phyloP scores from a whole-genome alignment of 1,140 invertebrate genomes.

The Cotesia vestalis region DNA sequence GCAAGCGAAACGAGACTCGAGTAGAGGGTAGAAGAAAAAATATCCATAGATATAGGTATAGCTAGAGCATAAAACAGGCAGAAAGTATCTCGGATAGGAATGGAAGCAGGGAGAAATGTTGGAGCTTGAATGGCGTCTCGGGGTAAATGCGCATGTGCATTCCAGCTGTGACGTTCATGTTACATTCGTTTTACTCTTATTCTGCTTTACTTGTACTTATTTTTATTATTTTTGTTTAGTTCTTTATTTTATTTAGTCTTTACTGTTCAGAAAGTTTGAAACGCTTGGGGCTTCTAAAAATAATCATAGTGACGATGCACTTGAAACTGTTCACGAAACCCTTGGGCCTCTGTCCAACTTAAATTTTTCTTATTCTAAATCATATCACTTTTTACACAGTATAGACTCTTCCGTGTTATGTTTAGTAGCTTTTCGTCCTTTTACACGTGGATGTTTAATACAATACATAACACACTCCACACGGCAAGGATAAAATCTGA shows the following conservation, averaged over 20 bases:
- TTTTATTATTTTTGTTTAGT: constrained; percentile 11
- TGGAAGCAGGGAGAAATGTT: constrained; percentile 29
- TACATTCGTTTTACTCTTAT: constrained; percentile 1
- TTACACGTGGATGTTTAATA: neutral
- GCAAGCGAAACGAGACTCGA: constrained; percentile 15
- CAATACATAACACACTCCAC: no score
- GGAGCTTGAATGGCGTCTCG: constrained; percentile 49
- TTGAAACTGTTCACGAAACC: constrained; percentile 47
- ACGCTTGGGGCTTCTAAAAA: constrained; percentile 50
- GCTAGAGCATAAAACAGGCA: neutral
- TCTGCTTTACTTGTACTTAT: constrained; percentile 6
- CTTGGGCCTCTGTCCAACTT: constrained; percentile 27
- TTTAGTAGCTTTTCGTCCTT: neutral
- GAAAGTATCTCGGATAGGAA: neutral
- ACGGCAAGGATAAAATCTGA: neutral
- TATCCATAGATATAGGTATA: constrained; percentile 1
- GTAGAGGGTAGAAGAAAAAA: constrained; percentile 13
- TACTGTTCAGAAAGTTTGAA: constrained; percentile 13
- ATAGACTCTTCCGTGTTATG: constrained; percentile 6
- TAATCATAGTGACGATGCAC: constrained; percentile 47
- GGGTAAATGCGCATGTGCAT: constrained; percentile 50
- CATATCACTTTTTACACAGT: constrained; percentile 3
- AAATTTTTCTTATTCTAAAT: constrained; percentile 8
- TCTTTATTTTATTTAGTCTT: neutral
- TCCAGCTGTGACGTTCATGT: constrained; percentile 49